phyloP scores from a whole-genome alignment of 2,888 invertebrate genomes.

The Clusia tigrina region DNA sequence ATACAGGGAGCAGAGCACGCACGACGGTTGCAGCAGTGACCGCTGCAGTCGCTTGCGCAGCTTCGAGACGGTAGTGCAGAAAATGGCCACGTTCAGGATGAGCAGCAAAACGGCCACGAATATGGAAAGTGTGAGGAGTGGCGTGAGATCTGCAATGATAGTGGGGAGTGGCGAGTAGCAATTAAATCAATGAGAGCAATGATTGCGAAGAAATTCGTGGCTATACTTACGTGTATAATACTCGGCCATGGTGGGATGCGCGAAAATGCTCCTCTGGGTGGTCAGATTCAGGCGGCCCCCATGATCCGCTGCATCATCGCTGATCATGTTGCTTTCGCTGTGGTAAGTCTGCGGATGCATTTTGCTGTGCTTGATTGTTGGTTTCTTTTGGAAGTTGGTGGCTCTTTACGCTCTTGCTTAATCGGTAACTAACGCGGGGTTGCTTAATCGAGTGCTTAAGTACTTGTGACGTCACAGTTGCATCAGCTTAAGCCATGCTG shows the following conservation, averaged over 20 bases:
- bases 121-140: constrained; percentile 55
- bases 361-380: no score
- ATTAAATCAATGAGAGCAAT: not conserved
- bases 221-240: constrained; percentile 54
- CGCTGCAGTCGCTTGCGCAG: constrained; percentile 44
- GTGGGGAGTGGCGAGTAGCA: not conserved
- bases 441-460: no score
- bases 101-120: constrained; percentile 52
- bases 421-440: no score
- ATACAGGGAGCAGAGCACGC: constrained; percentile 55
- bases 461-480: no score
- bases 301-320: no score
- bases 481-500: no score
- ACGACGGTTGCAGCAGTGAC: constrained; percentile 44
- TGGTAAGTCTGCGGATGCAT: no score
- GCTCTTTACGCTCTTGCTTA: no score
- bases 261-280: constrained; percentile 36
- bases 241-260: constrained; percentile 50
- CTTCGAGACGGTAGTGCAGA: constrained; percentile 48
- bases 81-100: constrained; percentile 56
- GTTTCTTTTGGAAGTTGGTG: no score
- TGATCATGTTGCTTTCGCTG: no score
- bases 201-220: not conserved
- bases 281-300: no score
- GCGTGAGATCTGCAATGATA: constrained; percentile 52